A percentile compares a stretch with the other conserved stretches of the same genome.
These are phyloP conservation scores for Keiferia lycopersicella DNA, from an alignment of 2,888 invertebrate species.

Conservation along the genomic window DNA sequence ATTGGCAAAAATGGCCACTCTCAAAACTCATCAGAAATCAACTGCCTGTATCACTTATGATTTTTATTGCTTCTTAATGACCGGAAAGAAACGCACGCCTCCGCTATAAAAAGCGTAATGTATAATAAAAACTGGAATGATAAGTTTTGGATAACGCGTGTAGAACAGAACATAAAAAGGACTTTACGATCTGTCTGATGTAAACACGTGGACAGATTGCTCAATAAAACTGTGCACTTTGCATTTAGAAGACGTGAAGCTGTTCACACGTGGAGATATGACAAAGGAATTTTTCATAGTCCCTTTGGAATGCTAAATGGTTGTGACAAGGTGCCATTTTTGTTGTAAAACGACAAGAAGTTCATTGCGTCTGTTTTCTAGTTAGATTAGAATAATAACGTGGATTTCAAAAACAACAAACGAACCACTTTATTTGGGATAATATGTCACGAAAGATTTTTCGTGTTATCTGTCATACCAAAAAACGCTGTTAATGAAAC, in stretches of 20 bases:
- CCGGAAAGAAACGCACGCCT: slow-evolving; percentile 22
- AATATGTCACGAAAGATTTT: no score
- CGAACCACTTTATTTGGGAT: no score
- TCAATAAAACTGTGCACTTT: slow-evolving; percentile 21
- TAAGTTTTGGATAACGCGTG: slow-evolving; percentile 27
- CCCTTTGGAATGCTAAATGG: slow-evolving; percentile 1
- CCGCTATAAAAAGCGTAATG: slow-evolving; percentile 18
- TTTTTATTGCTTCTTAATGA: slow-evolving; percentile 8
- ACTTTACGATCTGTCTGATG: slow-evolving; percentile 25
- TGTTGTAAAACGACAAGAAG: neutral
- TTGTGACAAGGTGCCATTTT: neutral
- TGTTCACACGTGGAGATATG: neutral
- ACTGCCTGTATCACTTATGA: slow-evolving; percentile 13
- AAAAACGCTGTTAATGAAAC: no score
- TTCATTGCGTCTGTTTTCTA: neutral
- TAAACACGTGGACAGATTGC: slow-evolving; percentile 25
- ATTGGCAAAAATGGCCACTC: slow-evolving; percentile 18
- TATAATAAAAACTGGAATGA: slow-evolving; percentile 24
- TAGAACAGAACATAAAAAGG: slow-evolving; percentile 25
- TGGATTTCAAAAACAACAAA: no score
- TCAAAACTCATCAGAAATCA: slow-evolving; percentile 1
- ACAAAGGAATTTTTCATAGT: neutral
- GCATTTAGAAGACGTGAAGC: slow-evolving; percentile 1
- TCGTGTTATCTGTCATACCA: no score
- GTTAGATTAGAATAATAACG: no score